Conservation (phyloP, 1,140 invertebrate genomes). For the Oncopodura yosiiana region DNA sequence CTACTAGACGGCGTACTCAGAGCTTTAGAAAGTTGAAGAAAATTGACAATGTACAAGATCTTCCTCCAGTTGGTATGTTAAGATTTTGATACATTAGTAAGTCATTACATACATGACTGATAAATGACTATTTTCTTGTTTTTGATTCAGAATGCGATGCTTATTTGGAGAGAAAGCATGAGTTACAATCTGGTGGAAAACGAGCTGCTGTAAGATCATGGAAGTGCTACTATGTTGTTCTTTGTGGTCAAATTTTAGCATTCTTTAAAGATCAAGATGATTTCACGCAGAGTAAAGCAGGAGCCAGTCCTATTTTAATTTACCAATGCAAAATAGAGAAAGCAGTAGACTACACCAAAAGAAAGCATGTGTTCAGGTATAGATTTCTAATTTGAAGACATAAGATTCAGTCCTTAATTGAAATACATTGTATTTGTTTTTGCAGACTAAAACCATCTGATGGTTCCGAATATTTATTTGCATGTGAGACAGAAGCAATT, state of each 20-base stretch:
- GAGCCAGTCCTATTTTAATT: conserved; percentile 79
- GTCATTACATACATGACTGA: too few relatives aligned
- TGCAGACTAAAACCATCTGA: conserved; percentile 62
- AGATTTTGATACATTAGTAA: too few relatives aligned
- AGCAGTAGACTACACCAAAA: conserved; percentile 88
- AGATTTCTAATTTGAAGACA: background rate
- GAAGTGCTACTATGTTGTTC: conserved; percentile 85
- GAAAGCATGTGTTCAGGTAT: conserved; percentile 77
- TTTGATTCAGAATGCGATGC: too few relatives aligned
- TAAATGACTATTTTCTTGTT: too few relatives aligned
- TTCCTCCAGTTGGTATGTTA: conserved; percentile 87
- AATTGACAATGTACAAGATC: conserved; percentile 50
- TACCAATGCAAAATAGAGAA: conserved; percentile 71
- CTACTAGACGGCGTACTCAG: conserved; percentile 70
- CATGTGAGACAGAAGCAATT: conserved; percentile 58
- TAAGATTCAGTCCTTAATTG: background rate
- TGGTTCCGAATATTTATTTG: conserved; percentile 85
- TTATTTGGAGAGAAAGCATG: conserved; percentile 86
- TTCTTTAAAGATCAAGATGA: conserved; percentile 95
- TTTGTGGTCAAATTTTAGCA: conserved; percentile 91
- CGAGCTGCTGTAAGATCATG: conserved; percentile 81
- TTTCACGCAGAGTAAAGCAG: conserved; percentile 74
- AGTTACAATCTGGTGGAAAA: conserved; percentile 83
- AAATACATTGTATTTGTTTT: conserved; percentile 9
- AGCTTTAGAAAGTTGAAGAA: conserved; percentile 71